These are phyloP conservation scores for Indicator indicator DNA, from an alignment of 2,113 vertebrate genomes.

Conservation along the genomic window DNA sequence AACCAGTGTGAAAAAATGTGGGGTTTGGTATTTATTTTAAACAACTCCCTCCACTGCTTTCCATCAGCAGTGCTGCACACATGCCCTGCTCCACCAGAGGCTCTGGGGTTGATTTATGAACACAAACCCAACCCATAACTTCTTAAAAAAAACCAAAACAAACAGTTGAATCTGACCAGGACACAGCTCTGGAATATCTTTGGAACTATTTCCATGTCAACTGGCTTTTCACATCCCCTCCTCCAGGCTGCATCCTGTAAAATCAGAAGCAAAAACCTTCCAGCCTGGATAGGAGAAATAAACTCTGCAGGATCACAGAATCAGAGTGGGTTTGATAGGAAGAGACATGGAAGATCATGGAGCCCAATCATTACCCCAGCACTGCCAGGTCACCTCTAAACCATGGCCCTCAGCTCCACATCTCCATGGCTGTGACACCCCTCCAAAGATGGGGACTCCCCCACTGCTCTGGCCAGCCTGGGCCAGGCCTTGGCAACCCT, in stretches of 20 bases:
- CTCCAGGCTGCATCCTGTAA: neutral
- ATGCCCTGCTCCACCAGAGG: neutral
- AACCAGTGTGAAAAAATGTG: neutral
- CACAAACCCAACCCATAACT: neutral
- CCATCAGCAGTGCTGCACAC: neutral
- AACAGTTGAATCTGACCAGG: neutral
- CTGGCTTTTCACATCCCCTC: neutral
- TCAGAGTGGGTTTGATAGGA: no score
- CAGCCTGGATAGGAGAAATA: neutral
- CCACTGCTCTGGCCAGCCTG: no score
- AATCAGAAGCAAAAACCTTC: neutral
- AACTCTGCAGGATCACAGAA: neutral
- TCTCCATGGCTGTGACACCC: no score
- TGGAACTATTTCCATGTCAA: neutral
- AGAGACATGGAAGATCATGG: no score
- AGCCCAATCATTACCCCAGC: no score
- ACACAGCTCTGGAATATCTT: neutral
- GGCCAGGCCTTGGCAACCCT: no score
- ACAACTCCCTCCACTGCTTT: conserved; percentile 23
- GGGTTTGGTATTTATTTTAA: neutral
- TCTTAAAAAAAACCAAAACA: neutral
- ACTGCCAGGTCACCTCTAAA: no score
- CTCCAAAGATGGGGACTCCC: no score
- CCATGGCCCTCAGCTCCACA: no score
- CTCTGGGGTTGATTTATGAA: neutral